Evolutionary conservation across 2,797 vertebrate species (phyloP), one percentile per base, ranked within the genome.

Genomic region (Tapirus indicus): DNA sequence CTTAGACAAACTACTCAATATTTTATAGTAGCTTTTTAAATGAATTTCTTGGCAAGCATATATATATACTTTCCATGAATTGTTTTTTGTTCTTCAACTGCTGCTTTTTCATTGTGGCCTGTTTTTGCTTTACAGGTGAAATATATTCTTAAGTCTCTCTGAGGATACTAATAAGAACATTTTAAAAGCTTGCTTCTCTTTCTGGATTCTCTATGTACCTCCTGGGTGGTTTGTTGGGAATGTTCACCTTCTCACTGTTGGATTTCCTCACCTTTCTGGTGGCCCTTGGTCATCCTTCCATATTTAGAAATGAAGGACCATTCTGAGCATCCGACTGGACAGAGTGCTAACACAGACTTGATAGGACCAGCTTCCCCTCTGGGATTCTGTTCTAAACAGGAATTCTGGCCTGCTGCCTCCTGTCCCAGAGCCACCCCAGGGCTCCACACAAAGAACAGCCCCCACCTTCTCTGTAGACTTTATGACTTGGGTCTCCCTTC

Each of bases 91-190:
- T 83, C 68, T 93, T 87, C 72, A 21, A 71, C 32, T 62, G 32
- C 25, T 84, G 71, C 66, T 79, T 85, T 89, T 88, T 69, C 56
- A 79, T 47, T 74, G 13, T 11, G 25, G 14, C 49, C 41, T 71
- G 21, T 75, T 91, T 44, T 91, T 96, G 29, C 27, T 94, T 88
- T 41, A 66, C 11, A 60, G n/a, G 29, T 72, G 25, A 88, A 96
- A 88, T 54, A 52, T 2, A 27, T 21, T 62, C 29, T 66, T 68
- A 41, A 64, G 8, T 56, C 58, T 85, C 52, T 87, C 41, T 71
- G 79, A 94, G 29, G 27, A 72, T 25, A 78, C 9, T 77, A 80
- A 38, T 32, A 35, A 79, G 5, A 72, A 49, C 25, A 58, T 84
- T 94, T 74, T 47, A 6, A 75, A 91, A 69, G 44, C 54, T 38